Evolutionary conservation across 2,888 invertebrate genomes (phyloP), one percentile per base, ranked within the genome.

Genomic region (Chouioia cunea): DNA sequence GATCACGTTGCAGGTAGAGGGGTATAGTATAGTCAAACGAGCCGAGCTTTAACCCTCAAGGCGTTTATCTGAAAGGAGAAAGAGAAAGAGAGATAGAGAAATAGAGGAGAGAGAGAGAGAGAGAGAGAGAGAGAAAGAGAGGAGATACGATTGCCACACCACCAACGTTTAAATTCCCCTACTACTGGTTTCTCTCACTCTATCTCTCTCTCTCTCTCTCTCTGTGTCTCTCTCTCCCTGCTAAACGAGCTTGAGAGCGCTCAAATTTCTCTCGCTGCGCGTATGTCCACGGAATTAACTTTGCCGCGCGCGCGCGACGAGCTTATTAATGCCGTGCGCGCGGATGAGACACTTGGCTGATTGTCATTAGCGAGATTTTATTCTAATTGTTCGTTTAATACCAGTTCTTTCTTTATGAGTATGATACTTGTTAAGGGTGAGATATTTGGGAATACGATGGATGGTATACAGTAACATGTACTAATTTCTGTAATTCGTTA

Each of bases 71-170:
- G 50, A 18, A 50, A 20, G 18, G 50, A 15, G 18, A 23, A 48
- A 59, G n/a, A 8, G 23, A 58, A 16, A 22, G 44, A 15, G 16
- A 4, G 4, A 16, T 4, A 15, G n/a, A 15, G 48, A 48, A 16
- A 48, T 20, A 18, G 48, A 44, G 36, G 22, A 58, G 58, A 50
- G 16, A 16, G 18, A 20, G 46, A 47, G 46, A 47, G 48, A 60
- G 16, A 62, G 50, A 50, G 62, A 79, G 76, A 76, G 76, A 69
- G 75, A 76, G 77, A 72, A 47, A 18, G 22, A 46, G 53, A 44
- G n/a, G n/a, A n/a, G n/a, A n/a, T n/a, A n/a, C n/a, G n/a, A n/a
- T n/a, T n/a, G 44, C 46, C 27, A 8, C 16, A 10, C 36, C 10
- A 43, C 43, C 74, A 76, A 68, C 36, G 53, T 43, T 53, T 27